Base-by-base conservation (phyloP, 1,140 invertebrate genomes). In the Venustaconcha ellipsiformis region DNA sequence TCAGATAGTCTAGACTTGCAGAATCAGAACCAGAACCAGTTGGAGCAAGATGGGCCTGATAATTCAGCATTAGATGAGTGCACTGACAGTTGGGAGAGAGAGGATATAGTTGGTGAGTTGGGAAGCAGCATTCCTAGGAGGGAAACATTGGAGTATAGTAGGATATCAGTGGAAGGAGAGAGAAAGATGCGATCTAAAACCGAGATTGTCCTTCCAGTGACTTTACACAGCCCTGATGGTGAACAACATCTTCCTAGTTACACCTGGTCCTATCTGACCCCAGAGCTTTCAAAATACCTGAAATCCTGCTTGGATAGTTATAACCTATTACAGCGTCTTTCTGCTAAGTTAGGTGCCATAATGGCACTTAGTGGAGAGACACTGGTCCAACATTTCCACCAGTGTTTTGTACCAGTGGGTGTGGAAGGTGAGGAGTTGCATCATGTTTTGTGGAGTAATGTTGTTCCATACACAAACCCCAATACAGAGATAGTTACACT, bases 401-500 rank as follows among this genome's bases (percentile, higher is more conserved):
- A 67, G n/a, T 80, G 83, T 57, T 81, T 89, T 66, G 84, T 79
- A 2, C 74, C 87, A 30, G 66, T 82, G 26, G 82, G 83, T 26
- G 77, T 78, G 15, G 67, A 78, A 15, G 23, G 68, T 5, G 88
- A 88, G 72, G 87, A 89, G 58, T 80, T 89, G 14, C 78, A 82
- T 30, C 79, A 86, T 73, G 83, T 88, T 1, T 14, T 88, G 8
- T 89, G 88, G 88, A 80, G 81, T 15, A 74, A 70, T 58, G 84
- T 88, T 14, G 81, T 89, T 15, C 84, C 86, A 14, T 89, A 88
- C 70, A 80, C 67, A 18, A 83, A 86, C 67, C 86, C 87, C n/a
- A 64, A 70, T 14, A 70, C 79, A 17, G 88, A 88, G 75, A 83
- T 88, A 18, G 72, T 84, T 2, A 84, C 86, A 0, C 83, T 84